phyloP scores from a whole-genome alignment of 2,888 invertebrate genomes.

The Hyles lineata region DNA sequence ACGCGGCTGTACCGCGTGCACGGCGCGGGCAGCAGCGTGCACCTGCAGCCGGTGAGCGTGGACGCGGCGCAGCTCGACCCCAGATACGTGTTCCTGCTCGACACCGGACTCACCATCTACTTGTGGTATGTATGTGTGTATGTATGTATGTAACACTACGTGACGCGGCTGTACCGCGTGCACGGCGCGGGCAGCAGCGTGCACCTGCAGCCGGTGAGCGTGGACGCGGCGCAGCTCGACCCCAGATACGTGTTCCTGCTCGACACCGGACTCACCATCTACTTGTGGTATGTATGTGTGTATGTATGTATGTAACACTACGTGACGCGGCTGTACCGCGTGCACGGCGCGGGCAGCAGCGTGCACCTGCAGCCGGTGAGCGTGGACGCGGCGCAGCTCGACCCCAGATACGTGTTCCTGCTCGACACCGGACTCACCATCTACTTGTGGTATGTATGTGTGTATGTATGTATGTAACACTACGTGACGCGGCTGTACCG shows the following conservation, averaged over 20 bases:
- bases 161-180: slow-evolving; percentile 93
- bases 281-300: slow-evolving; percentile 88
- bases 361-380: slow-evolving; percentile 96
- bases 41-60: slow-evolving; percentile 94
- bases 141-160: slow-evolving; percentile 82
- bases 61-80: slow-evolving; percentile 92
- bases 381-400: slow-evolving; percentile 89
- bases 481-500: slow-evolving; percentile 91
- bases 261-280: slow-evolving; percentile 94
- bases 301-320: slow-evolving; percentile 78
- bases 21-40: slow-evolving; percentile 93
- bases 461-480: no score
- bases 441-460: slow-evolving; percentile 90
- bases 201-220: slow-evolving; percentile 94
- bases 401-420: slow-evolving; percentile 96
- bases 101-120: slow-evolving; percentile 93
- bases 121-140: slow-evolving; percentile 87
- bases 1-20: slow-evolving; percentile 95
- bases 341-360: slow-evolving; percentile 94
- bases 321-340: slow-evolving; percentile 93
- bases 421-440: slow-evolving; percentile 94
- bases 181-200: slow-evolving; percentile 94
- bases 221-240: slow-evolving; percentile 91
- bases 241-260: slow-evolving; percentile 96
- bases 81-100: slow-evolving; percentile 95